A percentile compares a stretch with the other conserved stretches of the same genome.
Evolutionary conservation across 2,888 invertebrate species (phyloP).

Genomic region (Oxystoma pomonae): DNA sequence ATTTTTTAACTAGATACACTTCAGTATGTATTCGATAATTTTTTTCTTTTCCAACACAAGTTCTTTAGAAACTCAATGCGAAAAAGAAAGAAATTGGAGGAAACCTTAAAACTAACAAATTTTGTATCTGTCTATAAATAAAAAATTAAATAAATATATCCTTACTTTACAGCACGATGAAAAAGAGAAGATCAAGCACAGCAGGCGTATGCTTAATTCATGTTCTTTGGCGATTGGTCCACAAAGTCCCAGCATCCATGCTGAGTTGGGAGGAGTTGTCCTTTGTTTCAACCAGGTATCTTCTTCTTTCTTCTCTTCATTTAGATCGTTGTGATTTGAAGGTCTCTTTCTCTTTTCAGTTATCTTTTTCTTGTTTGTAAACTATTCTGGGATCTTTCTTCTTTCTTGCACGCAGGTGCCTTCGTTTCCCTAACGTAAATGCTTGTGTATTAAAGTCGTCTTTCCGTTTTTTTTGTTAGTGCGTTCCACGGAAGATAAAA

Average conservation of each 20-base stretch:
- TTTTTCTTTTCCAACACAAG: no score
- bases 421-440: neutral
- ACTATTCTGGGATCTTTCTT: neutral
- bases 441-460: no score
- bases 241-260: constrained; percentile 47
- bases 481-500: neutral
- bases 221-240: constrained; percentile 40
- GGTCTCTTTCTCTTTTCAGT: neutral
- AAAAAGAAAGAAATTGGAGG: no score
- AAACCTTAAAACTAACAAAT: no score
- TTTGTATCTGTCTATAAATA: no score
- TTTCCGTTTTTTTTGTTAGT: no score
- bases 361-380: neutral
- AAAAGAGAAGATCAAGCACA: no score
- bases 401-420: neutral
- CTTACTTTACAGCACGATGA: no score
- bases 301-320: neutral
- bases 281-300: neutral
- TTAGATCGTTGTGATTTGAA: neutral
- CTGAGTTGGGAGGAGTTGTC: constrained; percentile 47
- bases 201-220: neutral
- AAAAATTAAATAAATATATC: no score
- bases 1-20: no score
- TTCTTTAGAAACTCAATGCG: no score
- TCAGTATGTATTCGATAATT: no score